These are phyloP conservation scores for Orycteropus afer DNA, from an alignment of 2,113 vertebrate genomes.

Conservation along the genomic window DNA sequence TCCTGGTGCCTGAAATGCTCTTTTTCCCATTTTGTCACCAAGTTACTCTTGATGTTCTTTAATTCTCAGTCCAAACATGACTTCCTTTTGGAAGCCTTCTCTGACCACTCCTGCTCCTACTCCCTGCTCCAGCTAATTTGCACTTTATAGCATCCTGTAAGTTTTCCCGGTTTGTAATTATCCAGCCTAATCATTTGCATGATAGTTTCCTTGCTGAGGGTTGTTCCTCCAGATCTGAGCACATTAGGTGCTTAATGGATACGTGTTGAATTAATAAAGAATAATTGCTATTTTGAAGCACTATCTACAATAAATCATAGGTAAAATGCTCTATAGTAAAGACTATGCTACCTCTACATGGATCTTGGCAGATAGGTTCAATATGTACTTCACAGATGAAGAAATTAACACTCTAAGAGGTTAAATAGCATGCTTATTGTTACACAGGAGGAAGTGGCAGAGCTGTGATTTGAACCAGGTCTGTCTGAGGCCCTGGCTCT, in stretches of 20 bases:
- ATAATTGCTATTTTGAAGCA: not conserved
- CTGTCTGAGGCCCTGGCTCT: not conserved
- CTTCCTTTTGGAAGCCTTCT: not conserved
- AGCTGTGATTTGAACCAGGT: not conserved
- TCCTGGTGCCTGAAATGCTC: not conserved
- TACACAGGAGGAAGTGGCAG: rapidly evolving
- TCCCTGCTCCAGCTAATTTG: not conserved
- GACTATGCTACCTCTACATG: not conserved
- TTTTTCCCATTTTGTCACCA: not conserved
- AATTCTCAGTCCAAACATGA: not conserved
- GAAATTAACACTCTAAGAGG: not conserved
- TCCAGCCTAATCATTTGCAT: not conserved
- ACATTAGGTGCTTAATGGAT: not conserved
- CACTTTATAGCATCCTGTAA: not conserved
- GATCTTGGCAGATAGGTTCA: too few species aligned
- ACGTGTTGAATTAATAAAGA: not conserved
- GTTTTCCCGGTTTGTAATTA: not conserved
- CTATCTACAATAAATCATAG: not conserved
- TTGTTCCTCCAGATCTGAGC: not conserved
- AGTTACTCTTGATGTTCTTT: not conserved
- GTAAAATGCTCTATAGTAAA: not conserved
- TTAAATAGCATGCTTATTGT: not conserved
- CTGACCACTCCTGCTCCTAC: too few species aligned
- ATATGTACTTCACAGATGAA: not conserved
- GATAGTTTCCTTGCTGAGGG: not conserved